Evolutionary conservation across 2,113 vertebrate genomes (phyloP), one percentile per base, ranked within the genome.

Genomic region (Trachemys scripta): DNA sequence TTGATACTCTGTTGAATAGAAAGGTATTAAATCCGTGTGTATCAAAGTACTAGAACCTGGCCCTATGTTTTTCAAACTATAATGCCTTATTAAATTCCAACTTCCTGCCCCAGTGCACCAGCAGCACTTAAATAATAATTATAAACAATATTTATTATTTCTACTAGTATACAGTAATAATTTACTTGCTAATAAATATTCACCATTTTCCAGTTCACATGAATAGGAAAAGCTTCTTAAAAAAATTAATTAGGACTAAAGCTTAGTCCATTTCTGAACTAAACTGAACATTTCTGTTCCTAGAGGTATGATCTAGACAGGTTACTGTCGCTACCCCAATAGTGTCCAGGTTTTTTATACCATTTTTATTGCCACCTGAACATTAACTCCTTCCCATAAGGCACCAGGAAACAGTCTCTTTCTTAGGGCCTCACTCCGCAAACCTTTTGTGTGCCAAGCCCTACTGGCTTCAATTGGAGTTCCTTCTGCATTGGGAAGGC

Each of bases 231-330:
- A 31, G 50, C 9, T 72, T 92, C 49, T 8, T 72, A 20, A 38
- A 0, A 4, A 62, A 49, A 20, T 31, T 78, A 25, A 2, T 13
- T 75, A 27, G 47, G 85, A 75, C 75, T 35, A 51, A 89, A 80
- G n/a, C 54, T 10, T 78, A 51, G 9, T 8, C 5, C 4, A 49
- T 95, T 86, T 49, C 16, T 14, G 1, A 11, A 8, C 38, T 65
- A 45, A 38, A 14, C 22, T 16, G n/a, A 24, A 50, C 4, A 0
- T 31, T 89, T 45, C 79, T 84, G 8, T 45, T 12, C 25, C 76
- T 80, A 57, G 0, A 0, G 0, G 31, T 75, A 51, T 8, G 8
- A 51, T 83, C 38, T 1, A 17, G 3, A 3, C 2, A 0, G 0
- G 2, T 4, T 50, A 8, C 38, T 20, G 42, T 47, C 19, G 35